These are phyloP conservation scores for Cochlearius cochlearius DNA, from an alignment of 2,113 vertebrate genomes.

Conservation along the genomic window DNA sequence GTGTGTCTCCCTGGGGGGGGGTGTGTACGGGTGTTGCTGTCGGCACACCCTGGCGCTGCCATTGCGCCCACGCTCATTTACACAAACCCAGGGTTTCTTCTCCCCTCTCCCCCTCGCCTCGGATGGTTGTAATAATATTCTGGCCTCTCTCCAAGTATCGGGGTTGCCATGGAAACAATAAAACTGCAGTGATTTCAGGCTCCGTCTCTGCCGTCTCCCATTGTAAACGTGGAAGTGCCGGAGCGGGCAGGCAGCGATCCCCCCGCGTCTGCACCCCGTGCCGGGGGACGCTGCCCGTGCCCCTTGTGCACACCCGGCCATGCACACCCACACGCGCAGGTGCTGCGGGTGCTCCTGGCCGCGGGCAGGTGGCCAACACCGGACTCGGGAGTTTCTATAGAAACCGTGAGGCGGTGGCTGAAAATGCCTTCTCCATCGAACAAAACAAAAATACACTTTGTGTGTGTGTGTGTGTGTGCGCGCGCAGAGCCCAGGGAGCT, in stretches of 20 bases:
- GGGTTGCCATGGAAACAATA: conserved; percentile 65
- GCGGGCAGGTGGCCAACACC: background rate
- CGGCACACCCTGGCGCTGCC: background rate
- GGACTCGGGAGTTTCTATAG: background rate
- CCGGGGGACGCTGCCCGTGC: no score
- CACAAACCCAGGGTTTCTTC: background rate
- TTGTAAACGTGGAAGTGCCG: background rate
- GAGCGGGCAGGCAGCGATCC: background rate
- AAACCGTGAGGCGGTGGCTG: background rate
- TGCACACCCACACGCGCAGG: background rate
- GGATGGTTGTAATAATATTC: background rate
- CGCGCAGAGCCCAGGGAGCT: fast-evolving
- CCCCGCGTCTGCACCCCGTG: fast-evolving
- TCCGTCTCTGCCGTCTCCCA: background rate
- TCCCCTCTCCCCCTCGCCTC: background rate
- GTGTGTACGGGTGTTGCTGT: background rate
- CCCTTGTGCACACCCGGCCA: fast-evolving
- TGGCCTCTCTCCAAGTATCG: conserved; percentile 31
- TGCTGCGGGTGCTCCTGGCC: background rate
- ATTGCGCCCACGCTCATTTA: background rate
- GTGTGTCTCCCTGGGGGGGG: background rate
- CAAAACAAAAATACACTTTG: background rate
- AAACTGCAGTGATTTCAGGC: conserved; percentile 31
- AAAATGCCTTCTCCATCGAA: background rate
- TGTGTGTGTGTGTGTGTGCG: no score